Evolutionary conservation across 1,140 invertebrate species (phyloP).

Genomic region (Euwallacea similis): DNA sequence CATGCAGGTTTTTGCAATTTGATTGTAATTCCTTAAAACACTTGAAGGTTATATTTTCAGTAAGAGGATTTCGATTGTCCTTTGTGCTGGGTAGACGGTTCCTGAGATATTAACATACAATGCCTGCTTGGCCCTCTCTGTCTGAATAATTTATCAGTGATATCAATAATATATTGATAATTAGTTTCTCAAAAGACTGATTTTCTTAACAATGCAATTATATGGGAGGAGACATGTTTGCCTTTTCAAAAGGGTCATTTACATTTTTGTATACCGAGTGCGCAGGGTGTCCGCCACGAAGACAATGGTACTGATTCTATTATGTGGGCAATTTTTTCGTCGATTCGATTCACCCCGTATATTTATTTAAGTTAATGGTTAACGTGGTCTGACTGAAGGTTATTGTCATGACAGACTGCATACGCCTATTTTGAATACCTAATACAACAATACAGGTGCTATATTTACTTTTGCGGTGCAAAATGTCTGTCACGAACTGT

Average conservation of each 20-base stretch:
- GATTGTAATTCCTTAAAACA: too few relatives aligned
- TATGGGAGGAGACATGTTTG: conserved; percentile 10
- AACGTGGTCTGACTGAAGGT: background rate
- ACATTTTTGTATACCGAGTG: conserved; percentile 2
- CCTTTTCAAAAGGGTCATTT: conserved; percentile 8
- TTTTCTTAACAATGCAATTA: conserved; percentile 5
- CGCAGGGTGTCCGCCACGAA: background rate
- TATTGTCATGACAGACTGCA: background rate
- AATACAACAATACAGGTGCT: conserved; percentile 3
- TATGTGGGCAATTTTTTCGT: background rate
- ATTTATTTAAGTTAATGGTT: background rate
- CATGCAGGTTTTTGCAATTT: too few relatives aligned
- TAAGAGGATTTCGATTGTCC: background rate
- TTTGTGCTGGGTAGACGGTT: background rate
- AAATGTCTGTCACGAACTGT: background rate
- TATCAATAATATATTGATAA: conserved; percentile 11
- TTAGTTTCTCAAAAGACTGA: background rate
- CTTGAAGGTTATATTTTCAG: too few relatives aligned
- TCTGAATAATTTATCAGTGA: conserved; percentile 11
- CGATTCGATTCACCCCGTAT: background rate
- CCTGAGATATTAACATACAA: conserved; percentile 5
- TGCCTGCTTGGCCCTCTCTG: background rate
- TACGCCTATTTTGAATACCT: background rate
- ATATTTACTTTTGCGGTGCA: background rate
- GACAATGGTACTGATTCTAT: background rate